These are phyloP conservation scores for Microplitis deprimator DNA, from an alignment of 2,888 invertebrate genomes.

Conservation along the genomic window DNA sequence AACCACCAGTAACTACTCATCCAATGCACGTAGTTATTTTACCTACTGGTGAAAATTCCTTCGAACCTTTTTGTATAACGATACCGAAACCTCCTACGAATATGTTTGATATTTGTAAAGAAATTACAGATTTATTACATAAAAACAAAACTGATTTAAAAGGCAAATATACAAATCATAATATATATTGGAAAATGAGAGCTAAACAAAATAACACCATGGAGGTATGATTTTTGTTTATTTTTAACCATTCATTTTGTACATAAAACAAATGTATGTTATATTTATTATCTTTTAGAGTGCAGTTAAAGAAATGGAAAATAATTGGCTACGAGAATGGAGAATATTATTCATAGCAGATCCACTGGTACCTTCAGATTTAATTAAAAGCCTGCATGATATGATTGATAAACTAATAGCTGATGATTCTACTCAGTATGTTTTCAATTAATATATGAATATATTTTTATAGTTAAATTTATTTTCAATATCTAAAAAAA, in stretches of 20 bases:
- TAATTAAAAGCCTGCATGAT: conserved; percentile 71
- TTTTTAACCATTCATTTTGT: conserved; percentile 18
- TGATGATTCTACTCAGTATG: conserved; percentile 59
- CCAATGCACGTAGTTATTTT: conserved; percentile 62
- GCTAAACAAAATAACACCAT: conserved; percentile 62
- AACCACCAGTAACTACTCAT: conserved; percentile 47
- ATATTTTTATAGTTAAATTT: background rate
- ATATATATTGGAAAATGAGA: conserved; percentile 66
- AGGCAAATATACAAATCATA: conserved; percentile 57
- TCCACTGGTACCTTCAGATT: conserved; percentile 69
- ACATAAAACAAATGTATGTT: background rate
- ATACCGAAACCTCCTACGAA: conserved; percentile 58
- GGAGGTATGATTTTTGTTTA: conserved; percentile 56
- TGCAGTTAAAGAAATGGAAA: conserved; percentile 76
- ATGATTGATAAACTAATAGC: conserved; percentile 73
- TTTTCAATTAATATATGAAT: conserved; percentile 28
- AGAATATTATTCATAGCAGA: conserved; percentile 77
- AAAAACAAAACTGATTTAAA: conserved; percentile 60
- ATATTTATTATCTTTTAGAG: conserved; percentile 69
- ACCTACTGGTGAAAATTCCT: conserved; percentile 59
- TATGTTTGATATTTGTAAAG: conserved; percentile 62
- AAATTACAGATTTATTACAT: conserved; percentile 61
- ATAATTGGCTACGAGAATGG: conserved; percentile 78
- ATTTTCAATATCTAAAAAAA: background rate
- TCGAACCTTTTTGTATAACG: conserved; percentile 62